Percentiles rank a stretch among this genome's conserved stretches.
These are phyloP conservation scores for Neopipo cinnamomea DNA, from an alignment of 2,113 vertebrate genomes.

Conservation along the genomic window DNA sequence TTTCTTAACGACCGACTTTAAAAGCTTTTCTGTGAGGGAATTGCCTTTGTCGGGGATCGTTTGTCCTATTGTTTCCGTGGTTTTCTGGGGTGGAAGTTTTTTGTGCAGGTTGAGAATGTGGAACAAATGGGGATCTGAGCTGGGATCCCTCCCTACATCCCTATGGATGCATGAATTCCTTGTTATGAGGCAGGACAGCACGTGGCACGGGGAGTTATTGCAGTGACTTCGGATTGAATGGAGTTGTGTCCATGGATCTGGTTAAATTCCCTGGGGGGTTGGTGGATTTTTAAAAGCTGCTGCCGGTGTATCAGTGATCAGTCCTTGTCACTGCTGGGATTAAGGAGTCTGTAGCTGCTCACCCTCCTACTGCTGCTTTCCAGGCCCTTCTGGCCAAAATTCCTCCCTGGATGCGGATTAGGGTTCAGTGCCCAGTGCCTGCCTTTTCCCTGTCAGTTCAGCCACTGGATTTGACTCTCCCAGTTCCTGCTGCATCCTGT, in stretches of 20 bases:
- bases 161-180: background rate
- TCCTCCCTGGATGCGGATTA: background rate
- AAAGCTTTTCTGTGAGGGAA: background rate
- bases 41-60: background rate
- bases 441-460: background rate
- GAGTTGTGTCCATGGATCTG: accelerated
- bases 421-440: background rate
- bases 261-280: accelerated
- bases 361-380: background rate
- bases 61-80: background rate
- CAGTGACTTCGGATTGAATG: too few species aligned
- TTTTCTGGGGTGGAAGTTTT: background rate
- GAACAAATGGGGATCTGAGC: background rate
- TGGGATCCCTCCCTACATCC: background rate
- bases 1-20: background rate
- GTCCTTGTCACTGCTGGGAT: background rate
- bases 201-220: background rate
- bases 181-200: background rate
- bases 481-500: background rate
- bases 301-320: accelerated
- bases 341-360: background rate
- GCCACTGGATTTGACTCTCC: background rate
- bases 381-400: background rate
- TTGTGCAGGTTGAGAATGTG: background rate
- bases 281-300: background rate